A percentile compares a stretch with the other conserved stretches of the same genome.
Evolutionary conservation across 2,113 vertebrate species (phyloP).

Genomic region (Charina bottae): DNA sequence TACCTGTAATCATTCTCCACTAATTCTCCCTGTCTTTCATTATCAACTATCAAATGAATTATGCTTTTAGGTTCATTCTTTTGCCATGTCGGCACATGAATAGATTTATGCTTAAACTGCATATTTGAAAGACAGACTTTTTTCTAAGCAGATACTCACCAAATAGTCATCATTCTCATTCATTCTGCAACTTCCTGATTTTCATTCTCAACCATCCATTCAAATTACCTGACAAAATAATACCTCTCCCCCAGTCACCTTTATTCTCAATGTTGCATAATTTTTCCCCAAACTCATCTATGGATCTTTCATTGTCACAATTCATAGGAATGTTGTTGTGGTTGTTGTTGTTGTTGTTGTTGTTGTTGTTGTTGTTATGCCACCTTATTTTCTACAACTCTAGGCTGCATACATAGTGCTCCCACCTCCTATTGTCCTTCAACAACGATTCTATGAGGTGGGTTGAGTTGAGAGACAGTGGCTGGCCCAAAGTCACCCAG

Average conservation of each 20-base stretch:
- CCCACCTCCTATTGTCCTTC: neutral
- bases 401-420: neutral
- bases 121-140: neutral
- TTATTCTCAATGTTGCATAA: constrained; percentile 1
- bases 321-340: neutral
- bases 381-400: neutral
- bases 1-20: neutral
- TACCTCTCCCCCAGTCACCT: neutral
- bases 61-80: neutral
- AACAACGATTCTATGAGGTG: neutral
- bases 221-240: neutral
- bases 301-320: neutral
- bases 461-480: neutral
- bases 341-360: too few species aligned
- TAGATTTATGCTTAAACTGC: neutral
- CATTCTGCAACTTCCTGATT: neutral
- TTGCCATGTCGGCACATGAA: neutral
- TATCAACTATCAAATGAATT: neutral
- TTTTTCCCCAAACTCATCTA: neutral
- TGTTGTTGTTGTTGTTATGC: too few species aligned
- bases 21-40: neutral
- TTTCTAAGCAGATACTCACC: neutral
- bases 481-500: neutral
- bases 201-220: neutral
- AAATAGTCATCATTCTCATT: neutral